Base-by-base conservation (phyloP, 92 coral and sea anemone species). In the Zoanthus solanderi region DNA sequence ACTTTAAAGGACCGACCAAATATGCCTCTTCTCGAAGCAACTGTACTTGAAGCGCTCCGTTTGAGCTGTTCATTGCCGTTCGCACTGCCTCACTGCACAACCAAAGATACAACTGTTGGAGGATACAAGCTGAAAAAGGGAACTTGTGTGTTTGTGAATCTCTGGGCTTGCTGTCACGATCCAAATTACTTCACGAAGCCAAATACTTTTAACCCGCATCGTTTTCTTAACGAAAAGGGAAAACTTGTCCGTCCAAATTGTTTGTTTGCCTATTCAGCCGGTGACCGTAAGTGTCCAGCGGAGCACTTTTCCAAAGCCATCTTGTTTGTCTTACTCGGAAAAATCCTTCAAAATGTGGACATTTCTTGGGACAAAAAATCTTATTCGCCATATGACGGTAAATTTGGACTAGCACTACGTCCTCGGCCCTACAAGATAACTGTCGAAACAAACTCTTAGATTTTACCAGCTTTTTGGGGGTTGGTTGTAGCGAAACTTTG, bases 81-180 rank as follows among this genome's bases (percentile, higher is more conserved):
- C 53, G 99, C 97, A n/a, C 75, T 97, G 53, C 99, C 99, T 5
- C 99, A 97, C 82, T 97, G 91, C 92, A 96, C 99, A 29, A 93
- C 89, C 56, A 88, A 87, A 80, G 98, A 97, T 85, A 95, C 98
- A 83, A 87, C 85, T 60, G 94, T 97, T 45, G 93, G 93, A 47
- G 94, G 95, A 11, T 91, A 95, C 92, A 81, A 92, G 52, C 77
- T 97, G 42, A 93, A 95, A 56, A 93, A 94, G 85, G 97, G 90
- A 23, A 89, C 97, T 54, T 91, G 96, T 76, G 96, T 96, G 78
- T 95, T 96, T 88, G 91, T 91, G 13, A 96, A 96, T 89, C 92
- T 96, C 44, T 96, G 99, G 99, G 96, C 94, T 46, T 93, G 98
- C 82, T 93, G 94, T 32, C 99, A 94, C 74, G 99, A 96, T 74